Base-by-base conservation (phyloP, 2,113 vertebrate species). In the Dipodomys stephensi region DNA sequence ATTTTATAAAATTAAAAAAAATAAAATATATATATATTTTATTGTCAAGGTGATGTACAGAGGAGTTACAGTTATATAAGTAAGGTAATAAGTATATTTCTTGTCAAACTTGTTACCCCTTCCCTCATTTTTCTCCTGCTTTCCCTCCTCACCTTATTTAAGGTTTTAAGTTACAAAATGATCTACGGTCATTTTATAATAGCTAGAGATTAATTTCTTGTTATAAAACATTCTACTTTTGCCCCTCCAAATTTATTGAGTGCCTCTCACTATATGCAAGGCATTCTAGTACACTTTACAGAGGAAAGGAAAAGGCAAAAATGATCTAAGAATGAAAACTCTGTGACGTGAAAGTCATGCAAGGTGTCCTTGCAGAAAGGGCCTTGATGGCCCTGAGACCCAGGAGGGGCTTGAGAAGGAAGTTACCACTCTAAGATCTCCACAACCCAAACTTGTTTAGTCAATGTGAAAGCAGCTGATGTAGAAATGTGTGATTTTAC, bases 141-240 rank as follows among this genome's bases (percentile, higher is more conserved):
- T 39, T 39, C 39, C 39, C 39, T 39, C 39, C 39, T 5, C 39
- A 39, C 39, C 39, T 39, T 39, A 65, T 6, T 91, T 10, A 32
- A 23, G 83, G 60, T 32, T 30, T 84, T 79, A 87, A 88, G 83
- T 64, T 71, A 53, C 60, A 53, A 92, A 67, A 5, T 10, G 83
- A 60, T 53, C 30, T 32, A 74, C 46, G 7, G 22, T 72, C 15
- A 62, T 18, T 39, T 72, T 73, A 64, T 22, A 77, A 72, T 81
- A 83, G 69, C 39, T 74, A 35, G 44, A 74, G 86, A 93, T 20
- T 71, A 35, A 18, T 87, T 74, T 73, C 6, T 10, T 81, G 9
- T 57, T 57, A 57, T 57, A 57, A 4, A 23, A 16, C 16, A 76
- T 57, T 69, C 22, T 22, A 80, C 12, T 30, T 80, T 62, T 19